These are phyloP conservation scores for Thalpophila matura DNA, from an alignment of 2,888 invertebrate species.

Conservation along the genomic window DNA sequence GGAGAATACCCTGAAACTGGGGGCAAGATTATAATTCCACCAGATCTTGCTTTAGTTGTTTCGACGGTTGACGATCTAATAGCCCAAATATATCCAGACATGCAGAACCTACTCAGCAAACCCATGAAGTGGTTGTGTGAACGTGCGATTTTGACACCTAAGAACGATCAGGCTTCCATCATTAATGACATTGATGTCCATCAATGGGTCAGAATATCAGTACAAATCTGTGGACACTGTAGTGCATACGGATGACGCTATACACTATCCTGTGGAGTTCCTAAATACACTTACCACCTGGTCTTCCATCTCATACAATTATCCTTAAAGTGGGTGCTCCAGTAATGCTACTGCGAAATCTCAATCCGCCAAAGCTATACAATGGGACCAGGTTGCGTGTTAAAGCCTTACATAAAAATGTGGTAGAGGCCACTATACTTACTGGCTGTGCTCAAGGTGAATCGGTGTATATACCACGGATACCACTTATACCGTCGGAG, in stretches of 20 bases:
- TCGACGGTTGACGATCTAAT: neutral
- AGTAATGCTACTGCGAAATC: slow-evolving; percentile 1
- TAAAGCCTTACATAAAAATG: slow-evolving; percentile 8
- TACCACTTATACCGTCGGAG: neutral
- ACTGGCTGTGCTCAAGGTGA: neutral
- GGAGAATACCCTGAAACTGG: neutral
- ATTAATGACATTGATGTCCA: slow-evolving; percentile 7
- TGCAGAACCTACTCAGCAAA: neutral
- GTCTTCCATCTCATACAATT: neutral
- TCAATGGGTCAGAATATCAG: slow-evolving; percentile 1
- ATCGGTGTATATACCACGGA: neutral
- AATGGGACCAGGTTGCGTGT: slow-evolving; percentile 10
- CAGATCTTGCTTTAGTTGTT: neutral
- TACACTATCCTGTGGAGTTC: no score
- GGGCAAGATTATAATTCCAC: neutral
- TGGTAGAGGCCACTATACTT: slow-evolving; percentile 4
- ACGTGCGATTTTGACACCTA: slow-evolving; percentile 14
- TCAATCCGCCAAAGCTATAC: slow-evolving; percentile 6
- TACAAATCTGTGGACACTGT: slow-evolving; percentile 9
- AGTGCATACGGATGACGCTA: no score
- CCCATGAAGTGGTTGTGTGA: slow-evolving; percentile 3
- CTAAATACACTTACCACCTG: neutral
- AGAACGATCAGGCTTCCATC: slow-evolving; percentile 4
- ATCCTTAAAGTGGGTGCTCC: neutral
- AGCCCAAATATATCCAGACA: neutral